phyloP scores from a whole-genome alignment of 2,113 vertebrate genomes.

The Malurus cyaneus region DNA sequence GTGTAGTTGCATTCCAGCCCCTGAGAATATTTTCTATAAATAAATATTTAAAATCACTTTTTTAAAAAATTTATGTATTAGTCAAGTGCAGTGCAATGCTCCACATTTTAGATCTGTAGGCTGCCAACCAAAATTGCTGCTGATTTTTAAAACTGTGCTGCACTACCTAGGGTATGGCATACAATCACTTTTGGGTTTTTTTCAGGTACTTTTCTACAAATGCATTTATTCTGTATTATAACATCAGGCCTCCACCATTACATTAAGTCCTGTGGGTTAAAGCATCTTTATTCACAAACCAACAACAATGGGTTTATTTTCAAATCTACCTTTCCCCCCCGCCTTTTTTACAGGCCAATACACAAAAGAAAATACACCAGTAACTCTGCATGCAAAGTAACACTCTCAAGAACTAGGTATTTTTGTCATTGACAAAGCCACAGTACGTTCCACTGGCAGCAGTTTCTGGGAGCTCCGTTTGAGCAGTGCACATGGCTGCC shows the following conservation, averaged over 20 bases:
- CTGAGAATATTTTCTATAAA: not conserved
- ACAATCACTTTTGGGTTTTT: not conserved
- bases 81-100: not conserved
- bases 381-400: not conserved
- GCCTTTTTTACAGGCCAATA: not conserved
- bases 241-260: not conserved
- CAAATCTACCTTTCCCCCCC: not conserved
- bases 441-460: not conserved
- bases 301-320: not conserved
- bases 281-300: not conserved
- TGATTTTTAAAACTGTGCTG: not conserved
- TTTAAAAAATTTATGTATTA: not conserved
- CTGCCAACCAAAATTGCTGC: not conserved
- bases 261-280: not conserved
- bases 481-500: not conserved
- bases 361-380: not conserved
- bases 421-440: constrained; percentile 19
- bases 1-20: not conserved
- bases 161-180: not conserved
- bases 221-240: not conserved
- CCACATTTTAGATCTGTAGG: not conserved
- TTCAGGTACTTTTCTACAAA: not conserved
- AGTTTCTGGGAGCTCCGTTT: not conserved
- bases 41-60: constrained; percentile 9
- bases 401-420: not conserved